These are phyloP conservation scores for Cheiracanthium punctorium DNA, from an alignment of 2,888 invertebrate species.

Conservation along the genomic window DNA sequence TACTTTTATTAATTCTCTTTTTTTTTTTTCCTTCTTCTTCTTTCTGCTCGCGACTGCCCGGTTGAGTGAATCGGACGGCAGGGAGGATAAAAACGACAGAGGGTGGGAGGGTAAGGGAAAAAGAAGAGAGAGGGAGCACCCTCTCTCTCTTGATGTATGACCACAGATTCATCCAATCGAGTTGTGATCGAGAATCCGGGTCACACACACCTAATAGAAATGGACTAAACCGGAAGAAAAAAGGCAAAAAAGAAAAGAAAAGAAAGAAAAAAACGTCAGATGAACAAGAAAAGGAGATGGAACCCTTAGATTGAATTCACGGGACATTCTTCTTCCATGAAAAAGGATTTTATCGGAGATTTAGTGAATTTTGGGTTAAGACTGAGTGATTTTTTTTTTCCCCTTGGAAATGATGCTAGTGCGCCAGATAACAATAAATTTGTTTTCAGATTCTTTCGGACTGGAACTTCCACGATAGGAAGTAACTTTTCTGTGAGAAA, in stretches of 20 bases:
- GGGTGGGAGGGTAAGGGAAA: background rate
- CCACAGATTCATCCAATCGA: conserved; percentile 60
- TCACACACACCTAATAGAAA: conserved; percentile 62
- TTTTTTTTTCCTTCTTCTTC: too few relatives aligned
- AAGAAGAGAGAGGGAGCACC: background rate
- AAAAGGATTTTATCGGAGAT: conserved; percentile 10
- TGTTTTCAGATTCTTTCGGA: background rate
- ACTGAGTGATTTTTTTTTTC: background rate
- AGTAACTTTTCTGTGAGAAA: too few relatives aligned
- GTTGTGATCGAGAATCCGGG: conserved; percentile 49
- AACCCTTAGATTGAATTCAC: background rate
- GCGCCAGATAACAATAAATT: background rate
- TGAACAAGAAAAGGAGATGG: background rate
- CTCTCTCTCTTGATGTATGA: conserved; percentile 57
- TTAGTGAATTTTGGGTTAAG: conserved; percentile 9
- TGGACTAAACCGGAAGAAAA: conserved; percentile 32
- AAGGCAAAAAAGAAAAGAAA: too few relatives aligned
- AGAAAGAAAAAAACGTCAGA: too few relatives aligned
- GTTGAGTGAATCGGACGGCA: conserved; percentile 49
- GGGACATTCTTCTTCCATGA: background rate
- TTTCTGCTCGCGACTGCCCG: conserved; percentile 43
- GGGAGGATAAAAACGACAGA: background rate
- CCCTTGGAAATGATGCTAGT: background rate
- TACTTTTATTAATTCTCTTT: too few relatives aligned
- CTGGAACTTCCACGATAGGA: background rate